Base-by-base conservation (phyloP, 2,113 vertebrate genomes). In the Triplophysa rosa region DNA sequence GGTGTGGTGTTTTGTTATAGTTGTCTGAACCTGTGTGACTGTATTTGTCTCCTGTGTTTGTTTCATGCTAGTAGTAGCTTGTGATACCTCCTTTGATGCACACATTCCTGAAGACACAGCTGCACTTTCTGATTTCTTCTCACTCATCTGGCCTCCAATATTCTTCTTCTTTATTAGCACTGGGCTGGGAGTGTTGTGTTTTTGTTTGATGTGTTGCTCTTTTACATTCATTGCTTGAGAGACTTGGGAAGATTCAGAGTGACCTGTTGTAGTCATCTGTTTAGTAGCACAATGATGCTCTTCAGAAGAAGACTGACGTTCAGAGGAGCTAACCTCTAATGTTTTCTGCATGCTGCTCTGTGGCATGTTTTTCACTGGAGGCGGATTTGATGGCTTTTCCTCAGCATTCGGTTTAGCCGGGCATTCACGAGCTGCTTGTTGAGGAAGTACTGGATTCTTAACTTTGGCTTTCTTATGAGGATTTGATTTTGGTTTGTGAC, bases 401-500 rank as follows among this genome's bases (percentile, higher is more conserved):
- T 90, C 89, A 59, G 70, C 84, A 81, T 86, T 87, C 13, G 73
- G 83, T 67, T 82, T 89, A 63, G 85, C 85, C 29, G 69, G 62
- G 74, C 80, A 81, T 87, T 91, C 87, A 59, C 79, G 81, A 79
- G 85, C 79, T 17, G 77, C 89, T 79, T 90, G 83, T 33, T 92
- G 89, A 78, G 84, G 71, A 75, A 56, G 82, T 82, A 80, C 84
- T 83, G 88, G 84, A 85, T 90, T 88, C 85, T 89, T 91, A 78
- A 29, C 89, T 83, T 91, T 94, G 52, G 85, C 86, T 83, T 90
- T 94, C 89, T 91, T 93, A 59, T 87, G 71, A 63, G 87, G 82
- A 78, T 93, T 85, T 40, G 79, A 86, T n/a, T 65, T 80, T 68
- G 89, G 88, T 67, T 90, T 93, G 1, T 85, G 63, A 76, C 83